Evolutionary conservation across 2,888 invertebrate genomes (phyloP).

Genomic region (Drosophila atroscutellata): DNA sequence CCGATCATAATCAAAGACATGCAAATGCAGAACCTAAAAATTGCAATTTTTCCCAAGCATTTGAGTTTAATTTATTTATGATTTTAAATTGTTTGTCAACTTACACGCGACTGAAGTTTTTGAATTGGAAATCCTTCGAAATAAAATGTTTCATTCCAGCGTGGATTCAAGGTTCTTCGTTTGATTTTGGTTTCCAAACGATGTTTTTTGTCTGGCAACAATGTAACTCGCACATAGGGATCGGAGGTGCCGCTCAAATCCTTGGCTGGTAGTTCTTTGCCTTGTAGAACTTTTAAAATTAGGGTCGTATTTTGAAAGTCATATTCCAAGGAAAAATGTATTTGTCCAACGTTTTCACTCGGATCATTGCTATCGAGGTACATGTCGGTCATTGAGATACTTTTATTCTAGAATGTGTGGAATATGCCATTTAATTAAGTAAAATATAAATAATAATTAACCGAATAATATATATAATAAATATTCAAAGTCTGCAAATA

Average conservation of each 20-base stretch:
- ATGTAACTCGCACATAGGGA: constrained; percentile 95
- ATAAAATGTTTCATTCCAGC: constrained; percentile 98
- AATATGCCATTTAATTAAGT: neutral
- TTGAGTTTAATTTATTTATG: neutral
- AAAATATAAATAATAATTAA: neutral
- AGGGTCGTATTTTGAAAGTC: constrained; percentile 97
- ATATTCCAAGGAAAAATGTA: constrained; percentile 96
- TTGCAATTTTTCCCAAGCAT: neutral
- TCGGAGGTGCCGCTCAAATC: constrained; percentile 96
- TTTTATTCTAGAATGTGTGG: constrained; percentile 90
- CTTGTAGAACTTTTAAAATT: constrained; percentile 95
- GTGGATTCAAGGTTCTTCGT: constrained; percentile 93
- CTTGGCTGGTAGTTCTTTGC: constrained; percentile 97
- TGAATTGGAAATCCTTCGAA: constrained; percentile 97
- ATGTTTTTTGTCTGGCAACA: constrained; percentile 96
- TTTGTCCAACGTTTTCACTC: constrained; percentile 96
- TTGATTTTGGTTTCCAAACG: constrained; percentile 97
- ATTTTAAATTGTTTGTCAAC: constrained; percentile 26
- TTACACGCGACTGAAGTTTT: constrained; percentile 94
- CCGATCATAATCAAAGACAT: constrained; percentile 97
- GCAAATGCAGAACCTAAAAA: constrained; percentile 91
- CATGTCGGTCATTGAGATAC: constrained; percentile 96
- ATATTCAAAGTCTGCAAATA: neutral
- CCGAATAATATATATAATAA: neutral
- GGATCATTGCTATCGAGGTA: constrained; percentile 97